Evolutionary conservation across 30 jellyfish, hydroid and myxozoan genomes (phyloP), one percentile per base, ranked within the genome.

Genomic region (Aurelia aurita complex sp. Pacific): DNA sequence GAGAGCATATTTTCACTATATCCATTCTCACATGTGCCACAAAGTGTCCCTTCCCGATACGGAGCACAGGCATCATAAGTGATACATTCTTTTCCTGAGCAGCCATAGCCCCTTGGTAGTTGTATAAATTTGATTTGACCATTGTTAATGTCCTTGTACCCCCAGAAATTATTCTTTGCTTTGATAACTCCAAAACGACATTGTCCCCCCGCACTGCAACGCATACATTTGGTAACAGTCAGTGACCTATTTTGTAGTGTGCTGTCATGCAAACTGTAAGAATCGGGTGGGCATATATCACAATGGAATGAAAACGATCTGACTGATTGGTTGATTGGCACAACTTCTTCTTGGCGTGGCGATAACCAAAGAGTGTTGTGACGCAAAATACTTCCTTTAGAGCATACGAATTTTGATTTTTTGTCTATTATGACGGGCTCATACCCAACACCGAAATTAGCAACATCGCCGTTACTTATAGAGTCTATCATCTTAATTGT

Each of bases 31-130:
- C 70, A 61, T 10, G 10, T 61, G 11, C 34, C 70, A 61, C 70
- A 61, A 4, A 61, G 34, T 16, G 29, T 23, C 29, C 70, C 70
- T 61, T 11, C 12, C 4, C 70, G 29, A 61, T 61, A 1, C 4
- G 70, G 29, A 68, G 59, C 59, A 34, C 59, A 68, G 19, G 79
- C 19, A 68, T 34, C 79, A 68, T n/a, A 68, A 16, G 66, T 16
- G 15, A 19, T 2, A 33, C 59, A 68, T 18, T 19, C 23, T 68
- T 68, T 16, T 12, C 23, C 64, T 0, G n/a, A 32, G 59, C 59
- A 68, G 43, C 70, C 70, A 61, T 68, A 32, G 23, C 29, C 43
- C 79, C 59, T 68, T 68, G 79, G 79, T 35, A 68, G 23, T n/a
- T 40, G 60, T 16, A 14, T 19, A 34, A 68, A 32, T 34, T 32